Percentiles rank a stretch among this genome's conserved stretches.
Evolutionary conservation across 2,888 invertebrate species (phyloP).

Genomic region (Chouioia cunea): DNA sequence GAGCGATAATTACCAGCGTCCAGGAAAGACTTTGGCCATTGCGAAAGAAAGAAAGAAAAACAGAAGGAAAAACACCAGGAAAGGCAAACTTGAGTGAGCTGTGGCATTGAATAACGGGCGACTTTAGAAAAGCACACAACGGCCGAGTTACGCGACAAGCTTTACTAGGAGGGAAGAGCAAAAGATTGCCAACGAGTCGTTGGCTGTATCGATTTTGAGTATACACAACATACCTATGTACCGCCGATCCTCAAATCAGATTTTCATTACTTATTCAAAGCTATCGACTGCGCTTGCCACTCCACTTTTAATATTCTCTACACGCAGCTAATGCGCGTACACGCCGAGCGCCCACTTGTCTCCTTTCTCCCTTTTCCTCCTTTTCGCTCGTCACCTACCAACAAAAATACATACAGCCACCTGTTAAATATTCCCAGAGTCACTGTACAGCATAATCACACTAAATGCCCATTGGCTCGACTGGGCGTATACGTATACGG

Average conservation of each 20-base stretch:
- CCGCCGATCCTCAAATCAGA: constrained; percentile 35
- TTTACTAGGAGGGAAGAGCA: not conserved
- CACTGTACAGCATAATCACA: too few relatives aligned
- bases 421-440: too few relatives aligned
- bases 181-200: not conserved
- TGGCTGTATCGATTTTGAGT: constrained; percentile 31
- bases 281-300: constrained; percentile 29
- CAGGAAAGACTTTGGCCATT: not conserved
- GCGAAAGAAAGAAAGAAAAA: not conserved
- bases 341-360: not conserved
- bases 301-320: constrained; percentile 12
- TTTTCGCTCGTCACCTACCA: too few relatives aligned
- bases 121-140: not conserved
- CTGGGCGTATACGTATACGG: too few relatives aligned
- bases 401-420: too few relatives aligned
- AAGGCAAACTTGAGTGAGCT: not conserved
- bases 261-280: constrained; percentile 43
- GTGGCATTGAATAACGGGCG: not conserved
- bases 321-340: not conserved
- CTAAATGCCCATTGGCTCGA: too few relatives aligned
- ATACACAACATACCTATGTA: constrained; percentile 6
- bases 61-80: not conserved
- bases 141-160: not conserved
- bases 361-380: too few relatives aligned
- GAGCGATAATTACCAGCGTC: not conserved